Evolutionary conservation across 2,888 invertebrate species (phyloP), one percentile per base, ranked within the genome.

Genomic region (Drosophila emarginata): DNA sequence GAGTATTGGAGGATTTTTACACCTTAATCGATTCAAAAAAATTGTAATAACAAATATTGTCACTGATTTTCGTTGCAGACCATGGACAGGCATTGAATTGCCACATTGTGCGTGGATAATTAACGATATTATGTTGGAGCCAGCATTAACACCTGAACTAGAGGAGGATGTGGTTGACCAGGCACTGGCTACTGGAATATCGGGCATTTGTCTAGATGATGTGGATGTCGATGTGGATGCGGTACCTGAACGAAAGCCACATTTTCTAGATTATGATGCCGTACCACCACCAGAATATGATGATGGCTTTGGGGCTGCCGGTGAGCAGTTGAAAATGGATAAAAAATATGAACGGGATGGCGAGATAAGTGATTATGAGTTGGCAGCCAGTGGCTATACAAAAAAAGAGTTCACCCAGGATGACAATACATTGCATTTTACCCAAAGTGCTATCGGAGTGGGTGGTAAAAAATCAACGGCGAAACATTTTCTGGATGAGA

Each of bases 241-340:
- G 32, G 91, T 90, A 4, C 77, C 89, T 7, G 90, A 93, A 56
- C 93, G 93, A 78, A 93, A 93, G 78, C 93, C 94, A 23, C 94
- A 94, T 90, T 94, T 94, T 81, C 92, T 94, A 57, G 94, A 94
- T 81, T 94, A 94, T 79, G 94, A 94, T 89, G 94, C 93, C 66
- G 93, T 93, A 60, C 92, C 93, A 58, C 93, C 94, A 64, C 93
- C 94, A 63, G 93, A 93, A 21, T 91, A 91, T 68, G 89, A 91
- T 23, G 90, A 91, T 36, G 78, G 75, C 21, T 80, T 80, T 60
- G 79, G 79, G 1, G 59, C 74, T 28, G 73, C 76, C 40, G 91
- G 92, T 0, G 92, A 92, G 74, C 87, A 90, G 67, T 77, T 92
- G 11, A 92, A 91, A 68, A 76, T 92, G 80, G 92, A 92, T 66